Base-by-base conservation (phyloP, 2,888 invertebrate genomes). In the Drosophila koepferae region DNA sequence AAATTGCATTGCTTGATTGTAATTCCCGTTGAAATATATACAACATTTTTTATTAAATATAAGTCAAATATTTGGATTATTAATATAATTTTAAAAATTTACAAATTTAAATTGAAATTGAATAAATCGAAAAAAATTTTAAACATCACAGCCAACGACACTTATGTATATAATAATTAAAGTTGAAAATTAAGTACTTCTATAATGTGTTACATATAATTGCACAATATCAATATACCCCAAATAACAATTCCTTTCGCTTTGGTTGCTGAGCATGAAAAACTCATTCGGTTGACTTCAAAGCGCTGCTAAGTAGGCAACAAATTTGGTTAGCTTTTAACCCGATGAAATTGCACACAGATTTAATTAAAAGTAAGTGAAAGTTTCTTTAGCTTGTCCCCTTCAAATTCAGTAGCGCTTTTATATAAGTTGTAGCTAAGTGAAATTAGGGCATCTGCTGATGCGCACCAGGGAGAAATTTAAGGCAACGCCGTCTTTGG, bases 241-340 rank as follows among this genome's bases (percentile, higher is more conserved):
- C 14, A 1, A 14, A 23, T 20, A 20, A 2, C 4, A 5, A 14
- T 1, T 14, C 1, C 10, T 3, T 18, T 43, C 9, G 5, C 6
- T 18, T 2, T n/a, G 34, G 18, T 0, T 28, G n/a, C 36, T 18
- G 18, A 18, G 31, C n/a, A 34, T 34, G 5, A 12, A 9, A 12
- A 20, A 38, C 20, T 31, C 12, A 34, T 34, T 31, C 34, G 18
- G 20, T 38, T 20, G 23, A 8, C 34, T 28, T 18, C 2, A 31
- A 7, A 3, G 40, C 59, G 58, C 66, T 41, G 12, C 3, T 36
- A 76, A 76, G 66, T 72, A 72, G 55, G 66, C 76, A 72, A 56
- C 49, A 38, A 10, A 23, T 49, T 61, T 18, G 44, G 16, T 43
- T 28, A 61, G 36, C 41, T 12, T 36, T 60, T 36, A 6, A 8